Percentiles rank a stretch among this genome's conserved stretches.
These are phyloP conservation scores for Trypoxylus dichotomus DNA, from an alignment of 1,140 invertebrate genomes.

Conservation along the genomic window DNA sequence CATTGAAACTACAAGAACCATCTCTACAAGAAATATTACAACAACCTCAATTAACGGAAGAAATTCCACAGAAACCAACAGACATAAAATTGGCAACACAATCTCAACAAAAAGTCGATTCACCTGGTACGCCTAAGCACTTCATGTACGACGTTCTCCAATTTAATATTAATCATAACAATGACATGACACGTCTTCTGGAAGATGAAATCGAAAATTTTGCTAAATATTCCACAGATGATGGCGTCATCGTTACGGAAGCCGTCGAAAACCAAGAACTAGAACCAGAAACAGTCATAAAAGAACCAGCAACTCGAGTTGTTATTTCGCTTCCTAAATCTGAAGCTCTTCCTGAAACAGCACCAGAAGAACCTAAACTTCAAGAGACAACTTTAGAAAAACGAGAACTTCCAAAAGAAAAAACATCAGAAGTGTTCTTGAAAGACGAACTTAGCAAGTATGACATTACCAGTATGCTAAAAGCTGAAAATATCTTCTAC, in stretches of 20 bases:
- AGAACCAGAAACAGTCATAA: background rate
- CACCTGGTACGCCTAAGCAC: constrained; percentile 5
- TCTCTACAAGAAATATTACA: background rate
- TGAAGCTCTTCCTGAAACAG: background rate
- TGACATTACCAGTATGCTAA: background rate
- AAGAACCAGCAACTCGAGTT: background rate
- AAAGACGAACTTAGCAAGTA: background rate
- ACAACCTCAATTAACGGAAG: background rate
- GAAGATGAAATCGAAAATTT: constrained; percentile 26
- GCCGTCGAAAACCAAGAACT: background rate
- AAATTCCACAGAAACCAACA: background rate
- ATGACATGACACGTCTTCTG: background rate
- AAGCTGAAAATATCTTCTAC: background rate
- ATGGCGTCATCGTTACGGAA: background rate
- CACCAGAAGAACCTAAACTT: constrained; percentile 21
- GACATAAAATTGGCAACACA: background rate
- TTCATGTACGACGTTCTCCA: constrained; percentile 20
- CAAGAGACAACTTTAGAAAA: constrained; percentile 50
- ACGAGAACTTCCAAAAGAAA: constrained; percentile 55
- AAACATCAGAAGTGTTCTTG: constrained; percentile 33
- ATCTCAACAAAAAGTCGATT: background rate
- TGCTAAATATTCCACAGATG: background rate
- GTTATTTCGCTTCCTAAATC: background rate
- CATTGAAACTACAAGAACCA: no score
- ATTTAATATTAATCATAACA: background rate